Conservation (phyloP, 2,113 vertebrate genomes). For the Uria aalge region DNA sequence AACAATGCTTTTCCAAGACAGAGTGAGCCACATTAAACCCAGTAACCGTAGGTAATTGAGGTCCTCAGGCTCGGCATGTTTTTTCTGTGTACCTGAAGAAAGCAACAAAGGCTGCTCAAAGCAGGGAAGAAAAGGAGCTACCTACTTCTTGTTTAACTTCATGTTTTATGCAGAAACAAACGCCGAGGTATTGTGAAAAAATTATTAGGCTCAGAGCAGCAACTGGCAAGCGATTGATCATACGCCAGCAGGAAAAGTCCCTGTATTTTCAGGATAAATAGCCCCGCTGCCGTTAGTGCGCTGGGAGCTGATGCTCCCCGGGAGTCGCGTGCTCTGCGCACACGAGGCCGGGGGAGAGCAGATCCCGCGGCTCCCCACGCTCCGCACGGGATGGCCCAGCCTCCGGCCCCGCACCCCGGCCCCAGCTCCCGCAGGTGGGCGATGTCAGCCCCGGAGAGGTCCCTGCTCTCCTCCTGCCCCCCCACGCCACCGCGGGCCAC, state of each 20-base stretch:
- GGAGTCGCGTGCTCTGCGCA: neutral
- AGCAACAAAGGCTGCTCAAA: neutral
- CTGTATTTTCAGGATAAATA: neutral
- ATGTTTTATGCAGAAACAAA: neutral
- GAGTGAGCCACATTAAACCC: neutral
- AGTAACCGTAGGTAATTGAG: neutral
- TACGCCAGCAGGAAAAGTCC: rapidly evolving
- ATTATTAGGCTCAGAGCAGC: neutral
- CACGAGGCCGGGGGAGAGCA: too few species aligned
- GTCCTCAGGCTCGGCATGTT: neutral
- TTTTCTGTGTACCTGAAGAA: neutral
- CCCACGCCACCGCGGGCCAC: too few species aligned
- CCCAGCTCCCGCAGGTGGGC: too few species aligned
- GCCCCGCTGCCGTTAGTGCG: rapidly evolving
- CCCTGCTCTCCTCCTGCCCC: too few species aligned
- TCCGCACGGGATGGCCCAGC: too few species aligned
- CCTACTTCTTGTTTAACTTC: neutral
- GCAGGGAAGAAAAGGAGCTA: neutral
- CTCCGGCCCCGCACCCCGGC: too few species aligned
- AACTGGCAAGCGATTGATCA: rapidly evolving
- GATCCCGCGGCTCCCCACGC: too few species aligned
- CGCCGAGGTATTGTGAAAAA: neutral
- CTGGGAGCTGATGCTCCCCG: neutral
- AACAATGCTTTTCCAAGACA: neutral
- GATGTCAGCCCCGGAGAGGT: too few species aligned